Evolutionary conservation across 1,140 invertebrate genomes (phyloP).

Genomic region (Pogonus chalceus): DNA sequence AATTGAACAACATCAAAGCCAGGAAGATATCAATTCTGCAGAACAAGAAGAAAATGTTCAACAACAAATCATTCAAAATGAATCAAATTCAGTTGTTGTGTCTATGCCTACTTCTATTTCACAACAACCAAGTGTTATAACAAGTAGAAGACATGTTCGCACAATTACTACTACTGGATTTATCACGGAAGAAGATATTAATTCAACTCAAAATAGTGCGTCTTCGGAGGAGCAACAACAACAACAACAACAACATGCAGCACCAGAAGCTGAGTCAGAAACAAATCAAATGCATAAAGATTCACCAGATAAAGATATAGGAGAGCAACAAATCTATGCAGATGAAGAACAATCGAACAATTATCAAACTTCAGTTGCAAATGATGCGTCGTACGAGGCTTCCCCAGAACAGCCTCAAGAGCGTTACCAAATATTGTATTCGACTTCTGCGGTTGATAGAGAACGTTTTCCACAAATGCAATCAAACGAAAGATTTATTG

Average conservation of each 20-base stretch:
- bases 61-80: too few relatives aligned
- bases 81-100: too few relatives aligned
- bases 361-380: not conserved
- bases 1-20: not conserved
- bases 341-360: too few relatives aligned
- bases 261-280: not conserved
- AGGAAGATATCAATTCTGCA: constrained; percentile 14
- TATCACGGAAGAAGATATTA: constrained; percentile 40
- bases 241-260: not conserved
- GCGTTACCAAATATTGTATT: not conserved
- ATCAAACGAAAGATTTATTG: not conserved
- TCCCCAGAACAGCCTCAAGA: not conserved
- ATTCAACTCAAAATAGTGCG: constrained; percentile 25
- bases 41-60: not conserved
- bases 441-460: not conserved
- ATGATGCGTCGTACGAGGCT: not conserved
- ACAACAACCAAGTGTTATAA: constrained; percentile 38
- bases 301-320: not conserved
- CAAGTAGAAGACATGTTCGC: constrained; percentile 42
- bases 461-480: not conserved
- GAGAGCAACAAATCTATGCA: too few relatives aligned
- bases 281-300: not conserved
- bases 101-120: too few relatives aligned
- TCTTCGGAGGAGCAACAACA: constrained; percentile 25
- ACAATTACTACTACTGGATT: constrained; percentile 50